Evolutionary conservation across 2,113 vertebrate genomes (phyloP), one percentile per base, ranked within the genome.

Genomic region (Sminthopsis crassicaudata): DNA sequence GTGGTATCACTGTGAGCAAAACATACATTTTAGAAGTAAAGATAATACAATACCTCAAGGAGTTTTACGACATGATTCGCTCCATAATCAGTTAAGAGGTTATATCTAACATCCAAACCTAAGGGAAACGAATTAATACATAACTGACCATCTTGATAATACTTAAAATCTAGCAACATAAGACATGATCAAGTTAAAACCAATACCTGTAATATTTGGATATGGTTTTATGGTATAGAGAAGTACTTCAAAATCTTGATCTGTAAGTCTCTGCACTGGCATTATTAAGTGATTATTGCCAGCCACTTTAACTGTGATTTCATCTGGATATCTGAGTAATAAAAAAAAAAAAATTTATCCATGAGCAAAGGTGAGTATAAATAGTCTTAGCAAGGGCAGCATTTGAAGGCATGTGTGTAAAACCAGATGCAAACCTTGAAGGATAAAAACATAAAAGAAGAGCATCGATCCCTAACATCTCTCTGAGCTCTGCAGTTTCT

Each of bases 61-160:
- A 99, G 98, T 1, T 97, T 95, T 67, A 98, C 98, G 8, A 99
- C 46, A 46, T 98, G 97, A 92, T 92, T 92, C 2, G 98, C 98
- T 27, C 99, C 99, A 94, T 96, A 95, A 96, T 99, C 98, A 23
- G 98, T 98, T 90, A 99, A 90, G 90, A 97, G 52, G 48, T 99
- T 99, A 91, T 98, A 99, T 22, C 98, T 97, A 76, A 99, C 92
- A 96, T 99, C 99, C 94, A 99, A 97, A 97, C 98, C 99, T 99
- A 98, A 95, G 97, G 60, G 57, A 96, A 30, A 96, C 50, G 88
- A 91, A 95, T 22, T 19, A 96, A 94, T 0, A 50, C 30, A 95
- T 50, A 92, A 67, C 24, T 42, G 95, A 96, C 54, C 90, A 88
- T 95, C 60, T 19, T 91, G 51, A 90, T 27, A 67, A 89, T 2